A percentile compares a stretch with the other conserved stretches of the same genome.
Conservation (phyloP, 2,797 vertebrate genomes). For the Acrossocheilus fasciatus region DNA sequence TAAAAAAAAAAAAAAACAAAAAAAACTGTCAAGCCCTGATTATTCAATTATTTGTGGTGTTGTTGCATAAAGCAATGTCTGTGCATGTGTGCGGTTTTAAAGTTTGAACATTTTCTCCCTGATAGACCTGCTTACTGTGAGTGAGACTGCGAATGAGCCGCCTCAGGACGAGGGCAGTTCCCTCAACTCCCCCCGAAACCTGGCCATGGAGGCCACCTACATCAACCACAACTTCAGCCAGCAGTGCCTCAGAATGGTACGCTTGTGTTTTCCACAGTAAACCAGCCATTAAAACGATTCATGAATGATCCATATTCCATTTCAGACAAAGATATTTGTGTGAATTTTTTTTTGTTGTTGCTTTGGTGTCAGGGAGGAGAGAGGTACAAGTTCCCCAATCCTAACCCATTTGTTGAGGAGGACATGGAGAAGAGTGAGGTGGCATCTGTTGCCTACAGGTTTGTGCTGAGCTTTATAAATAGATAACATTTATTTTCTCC, state of each 20-base stretch:
- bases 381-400: constrained; percentile 91
- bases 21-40: background rate
- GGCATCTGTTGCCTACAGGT: constrained; percentile 97
- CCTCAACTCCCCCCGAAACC: constrained; percentile 95
- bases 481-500: too few relatives aligned
- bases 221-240: constrained; percentile 99
- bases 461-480: constrained; percentile 24
- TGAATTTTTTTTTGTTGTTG: background rate
- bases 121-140: constrained; percentile 93
- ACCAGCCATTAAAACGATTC: background rate
- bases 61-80: background rate
- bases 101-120: constrained; percentile 17
- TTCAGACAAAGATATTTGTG: background rate
- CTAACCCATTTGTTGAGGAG: constrained; percentile 97
- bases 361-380: constrained; percentile 84
- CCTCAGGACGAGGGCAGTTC: constrained; percentile 98
- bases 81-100: background rate
- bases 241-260: constrained; percentile 94
- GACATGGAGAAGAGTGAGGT: constrained; percentile 97
- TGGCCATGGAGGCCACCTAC: constrained; percentile 99
- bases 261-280: constrained; percentile 16
- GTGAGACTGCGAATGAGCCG: constrained; percentile 97
- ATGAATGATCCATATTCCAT: background rate
- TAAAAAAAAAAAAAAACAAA: too few relatives aligned
- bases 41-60: background rate